Base-by-base conservation (phyloP, 2,113 vertebrate species). In the Toxotes chatareus region DNA sequence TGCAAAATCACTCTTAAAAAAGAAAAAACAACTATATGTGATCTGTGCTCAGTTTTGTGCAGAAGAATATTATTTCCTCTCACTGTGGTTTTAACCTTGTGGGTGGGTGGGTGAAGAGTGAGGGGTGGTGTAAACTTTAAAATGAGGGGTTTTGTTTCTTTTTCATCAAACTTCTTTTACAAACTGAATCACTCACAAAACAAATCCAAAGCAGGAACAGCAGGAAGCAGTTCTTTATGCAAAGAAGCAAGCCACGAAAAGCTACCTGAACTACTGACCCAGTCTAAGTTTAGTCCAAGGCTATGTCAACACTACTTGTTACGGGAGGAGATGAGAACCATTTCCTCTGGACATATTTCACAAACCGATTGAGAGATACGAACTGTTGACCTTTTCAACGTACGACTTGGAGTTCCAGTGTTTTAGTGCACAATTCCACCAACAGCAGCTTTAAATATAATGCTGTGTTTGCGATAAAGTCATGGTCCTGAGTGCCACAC, bases 1-100 rank as follows among this genome's bases (percentile, higher is more conserved):
- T 86, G 51, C 79, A 82, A 89, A 78, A 88, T 73, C 53, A 44
- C 42, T n/a, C 6, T 0, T 12, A 53, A 69, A 23, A 51, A 44
- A 60, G 34, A 21, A 34, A 49, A 17, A 27, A 27, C 27, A 27
- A 27, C 27, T 27, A 27, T 27, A 27, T 27, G 27, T 27, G 27
- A 21, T 42, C 9, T 27, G 14, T 14, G 7, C 44, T n/a, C 19
- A 7, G 4, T 36, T 62, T 63, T 53, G 21, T 32, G 23, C 23
- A 0, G 12, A 47, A 17, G 49, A 31, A 3, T n/a, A 51, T 16
- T 4, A 5, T 47, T 81, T 77, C 56, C 62, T 32, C 55, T 61
- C n/a, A 7, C 55, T 73, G 62, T 55, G 49, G n/a, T 49, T 17
- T 17, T 8, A 13, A 23, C 6, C 34, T 40, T 4, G 60, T 31